Base-by-base conservation (phyloP, 2,888 invertebrate species). In the Loripinus fragilis region DNA sequence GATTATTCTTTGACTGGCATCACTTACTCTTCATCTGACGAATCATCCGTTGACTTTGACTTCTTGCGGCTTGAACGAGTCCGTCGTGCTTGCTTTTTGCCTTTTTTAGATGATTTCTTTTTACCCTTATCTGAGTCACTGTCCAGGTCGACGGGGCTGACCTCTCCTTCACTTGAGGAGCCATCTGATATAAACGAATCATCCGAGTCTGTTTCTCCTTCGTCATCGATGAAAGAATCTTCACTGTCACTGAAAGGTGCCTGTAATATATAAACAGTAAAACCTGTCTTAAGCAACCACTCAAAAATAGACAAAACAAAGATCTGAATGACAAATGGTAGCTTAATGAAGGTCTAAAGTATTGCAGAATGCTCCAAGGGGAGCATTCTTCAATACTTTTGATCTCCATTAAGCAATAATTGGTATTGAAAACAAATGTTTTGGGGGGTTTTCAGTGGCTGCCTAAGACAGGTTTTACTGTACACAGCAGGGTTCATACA, bases 201-300 rank as follows among this genome's bases (percentile, higher is more conserved):
- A 28, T 85, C 86, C 35, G 3, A 7, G 28, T 88, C 87, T 5
- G 74, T 72, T 1, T 84, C 80, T 12, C 70, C 75, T 3, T 76
- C 80, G 69, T 91, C 91, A 75, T 91, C 90, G 33, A 92, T 85
- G 79, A 91, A 92, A 0, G 90, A 90, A 45, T 91, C 91, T 45
- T 89, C 84, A 66, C 83, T 85, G 28, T 88, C 89, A 73, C 73
- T 73, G 35, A 45, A 81, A 35, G 25, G 65, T 38, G 71, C 72
- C 84, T 84, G 71, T 23, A 77, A 48, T 45, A 8, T 20, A 10
- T 48, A 67, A 2, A n/a, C n/a, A n/a, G n/a, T n/a, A n/a, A n/a
- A n/a, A n/a, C n/a, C n/a, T n/a, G n/a, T n/a, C n/a, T n/a, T n/a
- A n/a, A n/a, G n/a, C n/a, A n/a, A n/a, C n/a, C n/a, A n/a, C n/a